Conservation (phyloP, 2,113 vertebrate species). For the Oncorhynchus tshawytscha region DNA sequence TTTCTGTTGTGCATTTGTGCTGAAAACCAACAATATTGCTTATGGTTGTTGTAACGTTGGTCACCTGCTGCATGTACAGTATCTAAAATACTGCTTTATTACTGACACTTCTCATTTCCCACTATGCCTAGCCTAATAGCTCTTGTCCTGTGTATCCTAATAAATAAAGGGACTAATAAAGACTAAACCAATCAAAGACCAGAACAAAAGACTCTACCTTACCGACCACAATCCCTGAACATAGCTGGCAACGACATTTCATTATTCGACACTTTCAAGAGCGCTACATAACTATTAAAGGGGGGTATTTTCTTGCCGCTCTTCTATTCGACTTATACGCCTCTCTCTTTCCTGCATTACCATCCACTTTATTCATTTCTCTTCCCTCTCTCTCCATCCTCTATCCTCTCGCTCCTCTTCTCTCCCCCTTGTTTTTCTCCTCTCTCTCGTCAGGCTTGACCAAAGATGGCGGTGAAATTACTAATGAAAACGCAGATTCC, state of each 20-base stretch:
- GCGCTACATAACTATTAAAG: too few species aligned
- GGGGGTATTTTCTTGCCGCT: background rate
- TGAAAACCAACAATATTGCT: too few species aligned
- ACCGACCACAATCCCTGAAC: background rate
- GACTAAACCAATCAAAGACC: background rate
- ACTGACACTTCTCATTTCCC: background rate
- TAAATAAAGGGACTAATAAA: background rate
- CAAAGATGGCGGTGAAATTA: slow-evolving; percentile 85
- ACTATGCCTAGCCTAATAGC: background rate
- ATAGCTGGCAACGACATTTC: background rate
- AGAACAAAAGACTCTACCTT: background rate
- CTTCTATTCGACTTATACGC: background rate
- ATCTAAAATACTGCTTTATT: background rate
- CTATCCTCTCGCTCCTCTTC: slow-evolving; percentile 6
- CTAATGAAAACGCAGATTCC: slow-evolving; percentile 87
- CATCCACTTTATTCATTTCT: background rate
- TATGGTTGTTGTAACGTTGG: too few species aligned
- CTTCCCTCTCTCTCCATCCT: slow-evolving; percentile 50
- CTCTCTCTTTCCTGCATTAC: slow-evolving; percentile 31
- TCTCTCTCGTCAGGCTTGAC: slow-evolving; percentile 87
- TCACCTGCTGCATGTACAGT: too few species aligned
- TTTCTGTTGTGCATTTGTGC: too few species aligned
- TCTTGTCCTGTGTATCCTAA: background rate
- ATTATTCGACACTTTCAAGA: too few species aligned
- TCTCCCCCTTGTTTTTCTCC: slow-evolving; percentile 37